phyloP scores from a whole-genome alignment of 2,113 vertebrate genomes.

The Lophura nycthemera region DNA sequence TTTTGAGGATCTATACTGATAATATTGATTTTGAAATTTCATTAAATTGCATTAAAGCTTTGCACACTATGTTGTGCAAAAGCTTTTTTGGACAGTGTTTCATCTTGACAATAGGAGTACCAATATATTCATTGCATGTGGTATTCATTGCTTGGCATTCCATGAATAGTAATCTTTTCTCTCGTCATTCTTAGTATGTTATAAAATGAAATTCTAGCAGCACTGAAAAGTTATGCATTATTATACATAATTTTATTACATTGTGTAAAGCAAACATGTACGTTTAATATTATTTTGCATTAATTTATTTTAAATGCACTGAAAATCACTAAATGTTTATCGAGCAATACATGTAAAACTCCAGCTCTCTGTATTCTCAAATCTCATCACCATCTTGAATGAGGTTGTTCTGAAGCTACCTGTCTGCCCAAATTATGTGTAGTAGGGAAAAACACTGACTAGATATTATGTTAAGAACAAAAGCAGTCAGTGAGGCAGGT shows the following conservation, averaged over 20 bases:
- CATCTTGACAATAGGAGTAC: not conserved
- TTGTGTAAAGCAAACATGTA: not conserved
- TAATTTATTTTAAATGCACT: not conserved
- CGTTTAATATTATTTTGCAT: not conserved
- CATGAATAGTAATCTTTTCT: not conserved
- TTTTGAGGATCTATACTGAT: not conserved
- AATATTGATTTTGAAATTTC: conserved; percentile 7
- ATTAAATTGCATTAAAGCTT: not conserved
- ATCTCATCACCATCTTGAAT: not conserved
- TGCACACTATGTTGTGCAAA: not conserved
- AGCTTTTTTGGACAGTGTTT: not conserved
- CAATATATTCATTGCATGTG: not conserved
- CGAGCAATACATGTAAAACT: not conserved
- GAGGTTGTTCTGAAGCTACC: not conserved
- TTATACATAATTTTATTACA: not conserved
- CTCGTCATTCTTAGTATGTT: not conserved
- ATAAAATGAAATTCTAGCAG: not conserved
- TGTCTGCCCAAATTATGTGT: not conserved
- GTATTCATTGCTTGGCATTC: not conserved
- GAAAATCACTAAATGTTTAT: not conserved
- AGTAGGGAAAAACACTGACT: not conserved
- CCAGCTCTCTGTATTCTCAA: accelerated
- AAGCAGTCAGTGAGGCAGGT: not conserved
- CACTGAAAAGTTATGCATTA: not conserved
- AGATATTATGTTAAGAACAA: not conserved